Percentiles rank a stretch among this genome's conserved stretches.
phyloP scores from a whole-genome alignment of 1,140 invertebrate species.

The Monochamus saltuarius region DNA sequence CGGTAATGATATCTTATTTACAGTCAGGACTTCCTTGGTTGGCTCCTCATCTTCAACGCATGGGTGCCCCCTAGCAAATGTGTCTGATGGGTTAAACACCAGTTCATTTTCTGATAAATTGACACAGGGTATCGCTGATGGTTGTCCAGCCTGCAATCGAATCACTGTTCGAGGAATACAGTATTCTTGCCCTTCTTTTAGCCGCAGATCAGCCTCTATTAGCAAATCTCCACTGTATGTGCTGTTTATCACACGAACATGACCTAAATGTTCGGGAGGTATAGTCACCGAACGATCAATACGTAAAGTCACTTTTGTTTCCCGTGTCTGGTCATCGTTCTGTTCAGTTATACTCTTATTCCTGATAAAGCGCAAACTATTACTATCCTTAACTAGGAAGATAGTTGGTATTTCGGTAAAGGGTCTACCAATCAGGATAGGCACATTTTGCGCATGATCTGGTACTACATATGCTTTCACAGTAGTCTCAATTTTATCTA shows the following conservation, averaged over 20 bases:
- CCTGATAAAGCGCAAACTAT: too few relatives aligned
- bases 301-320: not conserved
- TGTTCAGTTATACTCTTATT: too few relatives aligned
- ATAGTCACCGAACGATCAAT: too few relatives aligned
- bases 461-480: constrained; percentile 8
- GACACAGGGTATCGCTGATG: constrained; percentile 3
- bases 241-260: constrained; percentile 3
- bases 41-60: constrained; percentile 4
- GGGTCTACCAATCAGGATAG: too few relatives aligned
- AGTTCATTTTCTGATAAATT: constrained; percentile 18
- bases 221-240: constrained; percentile 13
- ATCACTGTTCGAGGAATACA: constrained; percentile 40
- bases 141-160: not conserved
- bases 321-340: not conserved
- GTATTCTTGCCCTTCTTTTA: constrained; percentile 43
- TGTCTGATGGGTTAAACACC: too few relatives aligned
- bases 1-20: not conserved
- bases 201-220: constrained; percentile 42
- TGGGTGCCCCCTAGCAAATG: constrained; percentile 4
- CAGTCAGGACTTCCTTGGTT: constrained; percentile 2
- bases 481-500: constrained; percentile 5
- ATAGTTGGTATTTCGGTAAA: too few relatives aligned
- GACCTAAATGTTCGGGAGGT: constrained; percentile 11
- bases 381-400: too few relatives aligned
- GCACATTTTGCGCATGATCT: too few relatives aligned